Percentiles rank a stretch among this genome's conserved stretches.
phyloP scores from a whole-genome alignment of 2,113 vertebrate species.

The Heterotis niloticus region DNA sequence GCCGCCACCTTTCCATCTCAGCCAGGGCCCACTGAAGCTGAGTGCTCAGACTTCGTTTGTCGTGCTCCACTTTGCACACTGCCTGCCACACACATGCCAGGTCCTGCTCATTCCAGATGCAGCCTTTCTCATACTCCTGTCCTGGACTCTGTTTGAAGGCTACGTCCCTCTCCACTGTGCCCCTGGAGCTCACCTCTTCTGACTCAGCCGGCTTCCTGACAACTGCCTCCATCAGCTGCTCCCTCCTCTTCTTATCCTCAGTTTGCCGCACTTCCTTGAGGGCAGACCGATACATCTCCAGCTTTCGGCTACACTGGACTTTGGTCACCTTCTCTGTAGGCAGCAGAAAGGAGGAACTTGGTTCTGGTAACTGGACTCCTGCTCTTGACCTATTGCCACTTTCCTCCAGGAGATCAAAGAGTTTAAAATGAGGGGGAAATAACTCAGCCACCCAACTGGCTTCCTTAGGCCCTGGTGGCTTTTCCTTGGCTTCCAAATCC shows the following conservation, averaged over 20 bases:
- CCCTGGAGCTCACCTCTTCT: background rate
- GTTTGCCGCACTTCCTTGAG: slow-evolving; percentile 44
- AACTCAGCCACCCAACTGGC: slow-evolving; percentile 51
- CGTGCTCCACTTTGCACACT: slow-evolving; percentile 34
- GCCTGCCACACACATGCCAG: slow-evolving; percentile 25
- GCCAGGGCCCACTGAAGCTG: slow-evolving; percentile 45
- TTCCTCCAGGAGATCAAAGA: slow-evolving; percentile 39
- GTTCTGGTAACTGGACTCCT: slow-evolving; percentile 29
- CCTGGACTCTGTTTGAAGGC: background rate
- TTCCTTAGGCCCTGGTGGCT: slow-evolving; percentile 28
- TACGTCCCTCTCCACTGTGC: background rate
- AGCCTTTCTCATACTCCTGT: slow-evolving; percentile 22
- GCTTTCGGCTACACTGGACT: slow-evolving; percentile 34
- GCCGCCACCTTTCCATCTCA: slow-evolving; percentile 42
- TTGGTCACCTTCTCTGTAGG: slow-evolving; percentile 41
- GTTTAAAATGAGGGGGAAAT: slow-evolving; percentile 45
- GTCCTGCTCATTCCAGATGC: slow-evolving; percentile 52
- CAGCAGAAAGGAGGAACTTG: slow-evolving; percentile 4
- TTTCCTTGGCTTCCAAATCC: slow-evolving; percentile 7
- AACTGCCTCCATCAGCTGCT: slow-evolving; percentile 36
- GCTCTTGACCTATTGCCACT: background rate
- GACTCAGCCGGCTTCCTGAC: slow-evolving; percentile 31
- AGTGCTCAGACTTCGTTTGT: slow-evolving; percentile 40
- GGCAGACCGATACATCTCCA: slow-evolving; percentile 36
- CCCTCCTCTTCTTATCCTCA: slow-evolving; percentile 38